Conservation (phyloP, 2,113 vertebrate genomes). For the Rhodinocichla rosea region DNA sequence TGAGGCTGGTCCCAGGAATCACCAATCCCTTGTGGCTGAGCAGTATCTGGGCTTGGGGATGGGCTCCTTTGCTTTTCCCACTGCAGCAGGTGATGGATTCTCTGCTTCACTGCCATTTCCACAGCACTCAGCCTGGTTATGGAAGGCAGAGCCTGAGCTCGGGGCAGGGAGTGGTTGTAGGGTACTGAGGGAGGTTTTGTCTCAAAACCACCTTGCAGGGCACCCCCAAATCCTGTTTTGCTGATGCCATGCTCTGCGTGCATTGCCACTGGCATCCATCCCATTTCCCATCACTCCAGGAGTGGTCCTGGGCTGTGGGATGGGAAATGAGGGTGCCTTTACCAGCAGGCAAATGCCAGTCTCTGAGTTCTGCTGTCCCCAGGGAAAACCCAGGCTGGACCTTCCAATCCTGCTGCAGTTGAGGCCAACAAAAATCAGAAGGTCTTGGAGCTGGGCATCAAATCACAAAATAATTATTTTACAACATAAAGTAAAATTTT, state of each 20-base stretch:
- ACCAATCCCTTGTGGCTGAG: rapidly evolving
- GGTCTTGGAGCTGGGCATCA: not conserved
- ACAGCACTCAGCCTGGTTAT: not conserved
- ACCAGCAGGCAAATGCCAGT: rapidly evolving
- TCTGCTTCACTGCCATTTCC: not conserved
- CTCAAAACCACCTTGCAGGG: not conserved
- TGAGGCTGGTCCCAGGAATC: rapidly evolving
- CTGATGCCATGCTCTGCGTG: rapidly evolving
- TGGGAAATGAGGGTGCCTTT: not conserved
- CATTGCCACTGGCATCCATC: not conserved
- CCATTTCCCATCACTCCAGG: not conserved
- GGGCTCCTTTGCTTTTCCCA: not conserved
- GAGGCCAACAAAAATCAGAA: not conserved
- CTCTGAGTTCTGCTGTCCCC: not conserved
- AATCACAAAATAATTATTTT: not conserved
- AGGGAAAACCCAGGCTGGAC: not conserved
- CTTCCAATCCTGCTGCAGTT: not conserved
- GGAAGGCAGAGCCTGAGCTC: not conserved
- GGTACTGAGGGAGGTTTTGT: not conserved
- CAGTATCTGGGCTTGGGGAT: too few species aligned
- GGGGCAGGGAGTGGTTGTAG: not conserved
- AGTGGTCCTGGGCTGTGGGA: not conserved
- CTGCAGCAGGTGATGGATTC: rapidly evolving
- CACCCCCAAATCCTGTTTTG: not conserved
- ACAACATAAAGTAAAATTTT: not conserved